Base-by-base conservation (phyloP, 2,797 vertebrate genomes). In the Etheostoma perlongum region DNA sequence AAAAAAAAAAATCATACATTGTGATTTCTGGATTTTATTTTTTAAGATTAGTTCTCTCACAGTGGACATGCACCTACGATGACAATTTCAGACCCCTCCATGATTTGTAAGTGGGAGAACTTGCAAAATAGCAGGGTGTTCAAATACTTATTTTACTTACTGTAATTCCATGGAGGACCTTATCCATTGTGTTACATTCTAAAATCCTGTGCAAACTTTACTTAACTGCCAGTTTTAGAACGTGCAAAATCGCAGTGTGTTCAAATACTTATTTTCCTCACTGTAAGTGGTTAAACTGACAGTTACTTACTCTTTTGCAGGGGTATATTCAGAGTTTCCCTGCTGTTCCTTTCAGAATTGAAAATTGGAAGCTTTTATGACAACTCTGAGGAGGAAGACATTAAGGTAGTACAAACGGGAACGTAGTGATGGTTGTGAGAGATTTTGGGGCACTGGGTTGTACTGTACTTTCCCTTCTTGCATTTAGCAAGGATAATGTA, bases 291-390 rank as follows among this genome's bases (percentile, higher is more conserved):
- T 15, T 48, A 5, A 54, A 47, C 12, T 47, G 19, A 9, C 14
- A 46, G 13, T 46, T 53, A 15, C 36, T 61, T 69, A 10, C 49
- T 25, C n/a, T 67, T 53, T 66, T 53, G 10, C n/a, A 52, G 15
- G 5, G 49, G 5, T 21, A 25, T 21, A 42, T 66, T 42, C 33
- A 42, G 33, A 42, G 49, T 42, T 66, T 25, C n/a, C 12, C 16
- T 48, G n/a, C 14, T 55, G 60, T 47, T 57, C 51, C 21, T 15
- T 47, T 33, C 30, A 57, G 42, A 42, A 42, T 53, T 42, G 19
- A 51, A 36, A 52, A 52, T 23, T 65, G 48, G 30, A 48, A 27
- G 47, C 33, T 52, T 11, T 19, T 42, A 51, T 51, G 30, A 46
- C 19, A 52, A 42, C 36, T 47, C 5, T 21, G 23, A 47, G 40